Evolutionary conservation across 2,888 invertebrate species (phyloP).

Genomic region (Dicyrtomina minuta): DNA sequence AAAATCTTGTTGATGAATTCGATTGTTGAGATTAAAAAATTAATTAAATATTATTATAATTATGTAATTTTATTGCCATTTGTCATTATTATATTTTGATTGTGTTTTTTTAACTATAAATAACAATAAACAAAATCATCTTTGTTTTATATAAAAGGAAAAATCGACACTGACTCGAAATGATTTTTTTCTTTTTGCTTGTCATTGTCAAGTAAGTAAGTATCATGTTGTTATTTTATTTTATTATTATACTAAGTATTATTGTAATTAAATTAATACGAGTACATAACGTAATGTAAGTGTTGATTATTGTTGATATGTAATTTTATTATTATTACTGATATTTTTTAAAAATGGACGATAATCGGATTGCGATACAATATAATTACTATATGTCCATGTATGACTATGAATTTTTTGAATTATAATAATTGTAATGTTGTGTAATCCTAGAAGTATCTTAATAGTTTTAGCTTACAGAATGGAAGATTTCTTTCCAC

Average conservation of each 20-base stretch:
- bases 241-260: neutral
- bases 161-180: neutral
- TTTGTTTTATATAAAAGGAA: slow-evolving; percentile 3
- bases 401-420: no score
- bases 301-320: slow-evolving; percentile 13
- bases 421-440: no score
- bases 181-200: slow-evolving; percentile 11
- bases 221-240: no score
- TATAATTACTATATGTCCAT: neutral
- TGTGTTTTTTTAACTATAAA: slow-evolving; percentile 17
- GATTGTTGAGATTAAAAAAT: slow-evolving; percentile 31
- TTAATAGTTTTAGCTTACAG: no score
- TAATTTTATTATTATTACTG: neutral
- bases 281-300: slow-evolving; percentile 5
- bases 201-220: slow-evolving; percentile 2
- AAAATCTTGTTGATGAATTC: slow-evolving; percentile 86
- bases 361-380: slow-evolving; percentile 8
- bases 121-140: slow-evolving; percentile 12
- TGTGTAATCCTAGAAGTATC: no score
- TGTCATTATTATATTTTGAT: slow-evolving; percentile 15
- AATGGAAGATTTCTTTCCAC: no score
- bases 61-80: no score
- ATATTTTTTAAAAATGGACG: slow-evolving; percentile 13
- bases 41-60: no score
- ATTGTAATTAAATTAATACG: neutral